Percentiles rank a stretch among this genome's conserved stretches.
These are phyloP conservation scores for Peromyscus melanophrys DNA, from an alignment of 2,797 vertebrate species.

Conservation along the genomic window DNA sequence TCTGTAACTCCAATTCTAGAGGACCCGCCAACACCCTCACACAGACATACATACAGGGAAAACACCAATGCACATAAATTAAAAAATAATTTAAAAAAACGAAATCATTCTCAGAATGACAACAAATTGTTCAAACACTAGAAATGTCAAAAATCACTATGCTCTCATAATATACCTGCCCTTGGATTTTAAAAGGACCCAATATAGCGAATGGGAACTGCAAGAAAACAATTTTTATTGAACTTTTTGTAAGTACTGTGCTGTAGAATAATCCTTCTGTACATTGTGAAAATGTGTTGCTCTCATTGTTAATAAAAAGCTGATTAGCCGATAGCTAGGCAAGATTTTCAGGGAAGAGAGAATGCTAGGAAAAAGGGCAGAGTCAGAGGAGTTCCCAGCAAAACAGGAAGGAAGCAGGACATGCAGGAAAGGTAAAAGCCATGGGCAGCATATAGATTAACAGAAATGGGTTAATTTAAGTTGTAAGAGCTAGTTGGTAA, in stretches of 20 bases:
- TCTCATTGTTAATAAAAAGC: no score
- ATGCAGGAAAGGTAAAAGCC: no score
- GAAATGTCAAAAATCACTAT: slow-evolving; percentile 51
- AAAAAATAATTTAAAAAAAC: not conserved
- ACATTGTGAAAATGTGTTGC: no score
- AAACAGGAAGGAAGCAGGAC: no score
- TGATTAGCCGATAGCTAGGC: no score
- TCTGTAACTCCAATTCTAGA: not conserved
- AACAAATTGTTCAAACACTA: slow-evolving; percentile 33
- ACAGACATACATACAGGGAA: not conserved
- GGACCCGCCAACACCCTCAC: not conserved
- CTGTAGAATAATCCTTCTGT: no score
- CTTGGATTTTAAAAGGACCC: slow-evolving; percentile 16
- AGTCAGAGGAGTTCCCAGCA: no score
- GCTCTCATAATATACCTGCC: not conserved
- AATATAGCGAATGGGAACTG: not conserved
- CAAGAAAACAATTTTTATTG: slow-evolving; percentile 21
- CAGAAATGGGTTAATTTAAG: no score
- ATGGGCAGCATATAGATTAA: no score
- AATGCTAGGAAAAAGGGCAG: no score
- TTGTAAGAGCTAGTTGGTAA: no score
- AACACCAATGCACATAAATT: not conserved
- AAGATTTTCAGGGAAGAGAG: no score
- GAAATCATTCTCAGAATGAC: slow-evolving; percentile 37
- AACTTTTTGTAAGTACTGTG: not conserved